Evolutionary conservation across 37 sponge, comb jelly and placozoan genomes (phyloP).

Genomic region (Ianthella basta): DNA sequence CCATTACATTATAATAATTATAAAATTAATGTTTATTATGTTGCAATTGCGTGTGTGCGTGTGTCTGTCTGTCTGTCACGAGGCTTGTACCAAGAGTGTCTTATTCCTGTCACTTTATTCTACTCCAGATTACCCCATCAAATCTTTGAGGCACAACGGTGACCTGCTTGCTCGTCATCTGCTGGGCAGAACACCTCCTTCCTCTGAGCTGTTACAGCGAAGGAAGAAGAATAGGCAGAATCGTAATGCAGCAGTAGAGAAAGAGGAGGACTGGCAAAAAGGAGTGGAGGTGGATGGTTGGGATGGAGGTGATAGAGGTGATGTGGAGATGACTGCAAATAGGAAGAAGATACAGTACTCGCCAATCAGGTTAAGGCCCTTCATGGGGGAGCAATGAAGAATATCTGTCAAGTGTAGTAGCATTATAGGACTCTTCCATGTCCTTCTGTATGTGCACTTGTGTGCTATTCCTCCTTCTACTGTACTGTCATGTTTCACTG

Average conservation of each 20-base stretch:
- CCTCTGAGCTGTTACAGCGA: background rate
- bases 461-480: background rate
- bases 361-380: conserved; percentile 16
- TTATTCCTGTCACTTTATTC: background rate
- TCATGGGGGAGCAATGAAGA: too few species aligned
- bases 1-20: too few species aligned
- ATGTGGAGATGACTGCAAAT: background rate
- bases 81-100: too few species aligned
- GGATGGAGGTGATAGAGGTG: background rate
- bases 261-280: background rate
- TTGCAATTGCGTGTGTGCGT: too few species aligned
- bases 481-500: background rate
- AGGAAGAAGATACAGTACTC: conserved; percentile 11
- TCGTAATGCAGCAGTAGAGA: background rate
- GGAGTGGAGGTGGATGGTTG: background rate
- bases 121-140: conserved; percentile 14
- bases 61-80: too few species aligned
- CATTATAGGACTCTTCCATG: too few species aligned
- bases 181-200: conserved; percentile 16
- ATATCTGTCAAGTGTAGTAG: too few species aligned
- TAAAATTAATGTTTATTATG: too few species aligned
- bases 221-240: background rate
- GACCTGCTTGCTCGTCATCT: background rate
- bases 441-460: too few species aligned
- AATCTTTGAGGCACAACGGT: conserved; percentile 23